Percentiles rank a stretch among this genome's conserved stretches.
These are phyloP conservation scores for Tragelaphus imberbis DNA, from an alignment of 2,113 vertebrate genomes.

Conservation along the genomic window DNA sequence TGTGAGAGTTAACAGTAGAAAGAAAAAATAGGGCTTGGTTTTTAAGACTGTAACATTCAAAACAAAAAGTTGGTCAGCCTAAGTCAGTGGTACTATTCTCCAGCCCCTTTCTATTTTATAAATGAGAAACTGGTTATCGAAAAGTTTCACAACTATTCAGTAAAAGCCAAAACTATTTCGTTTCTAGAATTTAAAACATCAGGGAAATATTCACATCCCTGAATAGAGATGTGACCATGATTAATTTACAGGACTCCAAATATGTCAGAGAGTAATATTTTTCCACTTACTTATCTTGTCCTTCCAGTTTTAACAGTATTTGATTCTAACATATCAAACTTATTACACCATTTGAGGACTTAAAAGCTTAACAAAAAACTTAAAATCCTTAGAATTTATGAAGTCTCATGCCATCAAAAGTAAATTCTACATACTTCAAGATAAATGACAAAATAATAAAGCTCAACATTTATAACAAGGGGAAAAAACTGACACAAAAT, in stretches of 20 bases:
- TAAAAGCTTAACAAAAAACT: slow-evolving; percentile 23
- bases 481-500: not conserved
- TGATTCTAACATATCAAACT: not conserved
- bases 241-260: not conserved
- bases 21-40: not conserved
- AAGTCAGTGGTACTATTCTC: not conserved
- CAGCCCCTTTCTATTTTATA: not conserved
- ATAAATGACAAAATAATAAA: not conserved
- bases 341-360: not conserved
- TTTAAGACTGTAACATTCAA: not conserved
- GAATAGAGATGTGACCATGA: not conserved
- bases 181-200: not conserved
- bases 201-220: slow-evolving; percentile 3
- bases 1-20: not conserved
- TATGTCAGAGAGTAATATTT: not conserved
- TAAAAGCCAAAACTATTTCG: not conserved
- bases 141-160: not conserved
- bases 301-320: slow-evolving; percentile 28
- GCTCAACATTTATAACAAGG: not conserved
- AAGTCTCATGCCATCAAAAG: not conserved
- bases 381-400: slow-evolving; percentile 27
- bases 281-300: not conserved
- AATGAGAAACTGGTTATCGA: not conserved
- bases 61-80: not conserved
- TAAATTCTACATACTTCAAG: not conserved